These are phyloP conservation scores for Sinelater perroti DNA, from an alignment of 2,888 invertebrate species.

Conservation along the genomic window DNA sequence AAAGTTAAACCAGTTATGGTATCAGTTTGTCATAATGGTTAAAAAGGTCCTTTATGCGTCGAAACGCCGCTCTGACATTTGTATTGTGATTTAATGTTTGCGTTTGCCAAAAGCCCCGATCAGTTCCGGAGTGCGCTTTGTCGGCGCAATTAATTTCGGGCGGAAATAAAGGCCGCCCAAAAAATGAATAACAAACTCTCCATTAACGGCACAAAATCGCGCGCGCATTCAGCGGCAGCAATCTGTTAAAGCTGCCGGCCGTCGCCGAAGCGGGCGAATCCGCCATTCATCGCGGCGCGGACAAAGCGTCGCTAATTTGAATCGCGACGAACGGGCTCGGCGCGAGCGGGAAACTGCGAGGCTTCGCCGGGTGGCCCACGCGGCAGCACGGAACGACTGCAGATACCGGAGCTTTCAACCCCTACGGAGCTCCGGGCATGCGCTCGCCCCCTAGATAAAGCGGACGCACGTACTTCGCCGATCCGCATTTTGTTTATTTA, in stretches of 20 bases:
- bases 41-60: constrained; percentile 22
- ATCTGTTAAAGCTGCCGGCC: not conserved
- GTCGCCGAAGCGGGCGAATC: not conserved
- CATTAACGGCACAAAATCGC: no score
- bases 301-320: constrained; percentile 3
- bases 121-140: not conserved
- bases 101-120: constrained; percentile 9
- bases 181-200: no score
- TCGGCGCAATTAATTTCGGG: not conserved
- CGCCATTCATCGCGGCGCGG: constrained; percentile 1
- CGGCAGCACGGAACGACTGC: constrained; percentile 43
- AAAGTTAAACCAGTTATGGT: no score
- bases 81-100: constrained; percentile 8
- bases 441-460: constrained; percentile 35
- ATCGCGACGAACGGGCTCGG: constrained; percentile 12
- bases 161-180: no score
- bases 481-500: constrained; percentile 51
- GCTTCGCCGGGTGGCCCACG: constrained; percentile 24
- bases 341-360: constrained; percentile 30
- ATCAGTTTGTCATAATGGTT: no score
- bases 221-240: not conserved
- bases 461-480: constrained; percentile 44
- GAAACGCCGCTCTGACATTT: constrained; percentile 30
- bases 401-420: constrained; percentile 44
- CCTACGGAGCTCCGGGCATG: constrained; percentile 40